Conservation (phyloP, 2,888 invertebrate species). For the Megalurothrips usitatus region DNA sequence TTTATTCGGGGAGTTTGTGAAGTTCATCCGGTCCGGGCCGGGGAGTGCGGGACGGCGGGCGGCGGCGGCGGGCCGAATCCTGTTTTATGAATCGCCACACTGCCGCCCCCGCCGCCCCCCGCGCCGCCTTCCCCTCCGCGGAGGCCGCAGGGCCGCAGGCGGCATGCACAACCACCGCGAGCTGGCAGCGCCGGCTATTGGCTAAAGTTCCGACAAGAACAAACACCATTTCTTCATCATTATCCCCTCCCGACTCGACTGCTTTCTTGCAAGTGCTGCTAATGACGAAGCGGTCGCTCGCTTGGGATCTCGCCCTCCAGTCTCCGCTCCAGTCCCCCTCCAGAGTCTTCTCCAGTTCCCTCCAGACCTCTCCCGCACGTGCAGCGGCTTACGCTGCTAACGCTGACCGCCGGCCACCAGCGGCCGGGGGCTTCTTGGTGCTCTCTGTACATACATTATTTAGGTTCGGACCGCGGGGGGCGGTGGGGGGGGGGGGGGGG, state of each 20-base stretch:
- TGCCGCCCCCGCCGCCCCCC: neutral
- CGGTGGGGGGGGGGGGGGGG: neutral
- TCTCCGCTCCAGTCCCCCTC: too few relatives aligned
- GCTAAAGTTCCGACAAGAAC: slow-evolving; percentile 11
- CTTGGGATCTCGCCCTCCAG: neutral
- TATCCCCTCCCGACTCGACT: neutral
- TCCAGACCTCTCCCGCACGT: neutral
- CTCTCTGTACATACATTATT: neutral
- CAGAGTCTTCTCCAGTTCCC: too few relatives aligned
- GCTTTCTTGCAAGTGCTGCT: neutral
- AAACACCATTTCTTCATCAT: slow-evolving; percentile 25
- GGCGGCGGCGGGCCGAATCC: slow-evolving; percentile 4
- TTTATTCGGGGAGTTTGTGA: slow-evolving; percentile 22
- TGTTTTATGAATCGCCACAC: slow-evolving; percentile 15
- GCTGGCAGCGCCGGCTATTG: neutral
- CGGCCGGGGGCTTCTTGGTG: neutral
- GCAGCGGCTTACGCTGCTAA: neutral
- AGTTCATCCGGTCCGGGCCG: slow-evolving; percentile 13
- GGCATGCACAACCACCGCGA: too few relatives aligned
- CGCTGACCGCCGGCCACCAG: neutral
- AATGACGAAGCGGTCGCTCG: neutral
- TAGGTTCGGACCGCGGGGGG: neutral
- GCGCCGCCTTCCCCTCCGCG: neutral
- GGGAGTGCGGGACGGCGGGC: neutral
- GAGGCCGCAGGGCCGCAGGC: too few relatives aligned